These are phyloP conservation scores for Cephalopterus ornatus DNA, from an alignment of 2,113 vertebrate genomes.

Conservation along the genomic window DNA sequence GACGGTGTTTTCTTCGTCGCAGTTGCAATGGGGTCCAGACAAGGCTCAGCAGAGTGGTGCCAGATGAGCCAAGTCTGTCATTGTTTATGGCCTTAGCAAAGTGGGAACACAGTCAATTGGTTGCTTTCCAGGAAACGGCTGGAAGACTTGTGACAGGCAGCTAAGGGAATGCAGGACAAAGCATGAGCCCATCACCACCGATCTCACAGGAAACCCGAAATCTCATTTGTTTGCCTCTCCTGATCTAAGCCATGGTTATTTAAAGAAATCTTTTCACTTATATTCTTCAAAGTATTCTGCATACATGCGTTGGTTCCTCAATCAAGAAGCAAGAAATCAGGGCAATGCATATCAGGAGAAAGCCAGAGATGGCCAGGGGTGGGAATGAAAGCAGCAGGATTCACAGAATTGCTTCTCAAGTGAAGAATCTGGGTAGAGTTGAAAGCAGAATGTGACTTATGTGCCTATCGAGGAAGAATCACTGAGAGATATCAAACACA, in stretches of 20 bases:
- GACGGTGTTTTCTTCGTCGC: rapidly evolving
- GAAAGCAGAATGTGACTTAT: constrained; percentile 2
- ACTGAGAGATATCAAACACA: neutral
- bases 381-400: neutral
- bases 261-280: neutral
- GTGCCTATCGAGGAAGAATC: neutral
- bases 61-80: neutral
- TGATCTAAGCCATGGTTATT: neutral
- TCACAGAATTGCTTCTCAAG: neutral
- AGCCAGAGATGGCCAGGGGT: neutral
- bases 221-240: neutral
- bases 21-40: neutral
- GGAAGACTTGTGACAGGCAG: neutral
- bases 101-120: neutral
- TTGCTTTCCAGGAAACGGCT: constrained; percentile 41
- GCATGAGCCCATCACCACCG: neutral
- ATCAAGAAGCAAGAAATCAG: neutral
- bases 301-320: neutral
- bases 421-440: neutral
- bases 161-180: neutral
- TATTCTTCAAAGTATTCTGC: neutral
- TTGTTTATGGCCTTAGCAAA: neutral
- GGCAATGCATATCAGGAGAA: neutral
- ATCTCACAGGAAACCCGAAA: neutral
- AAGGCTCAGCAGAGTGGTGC: neutral